Percentiles rank a stretch among this genome's conserved stretches.
These are phyloP conservation scores for Calycopis cecrops DNA, from an alignment of 1,140 invertebrate species.

Conservation along the genomic window DNA sequence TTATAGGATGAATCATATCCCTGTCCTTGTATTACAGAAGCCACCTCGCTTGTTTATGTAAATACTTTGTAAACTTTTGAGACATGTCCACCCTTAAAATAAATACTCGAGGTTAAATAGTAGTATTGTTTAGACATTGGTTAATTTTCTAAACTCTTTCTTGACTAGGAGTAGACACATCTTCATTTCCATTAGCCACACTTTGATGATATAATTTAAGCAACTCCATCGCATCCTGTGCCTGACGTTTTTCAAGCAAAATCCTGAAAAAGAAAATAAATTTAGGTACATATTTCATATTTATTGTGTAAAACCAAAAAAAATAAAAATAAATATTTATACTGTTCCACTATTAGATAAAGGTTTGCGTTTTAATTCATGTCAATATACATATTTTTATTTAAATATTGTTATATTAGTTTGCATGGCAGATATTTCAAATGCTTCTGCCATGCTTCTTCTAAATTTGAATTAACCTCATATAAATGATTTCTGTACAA, in stretches of 20 bases:
- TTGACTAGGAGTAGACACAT: slow-evolving; percentile 63
- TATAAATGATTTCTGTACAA: too few relatives aligned
- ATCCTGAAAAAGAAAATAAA: slow-evolving; percentile 61
- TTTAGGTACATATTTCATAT: background rate
- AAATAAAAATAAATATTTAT: too few relatives aligned
- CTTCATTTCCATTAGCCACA: slow-evolving; percentile 69
- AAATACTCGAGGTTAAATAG: slow-evolving; percentile 55
- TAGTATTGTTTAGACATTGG: slow-evolving; percentile 35
- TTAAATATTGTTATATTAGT: too few relatives aligned
- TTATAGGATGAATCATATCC: slow-evolving; percentile 5
- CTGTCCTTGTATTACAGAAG: background rate
- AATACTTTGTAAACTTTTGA: slow-evolving; percentile 68
- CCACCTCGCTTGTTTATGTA: background rate
- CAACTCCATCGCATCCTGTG: slow-evolving; percentile 88
- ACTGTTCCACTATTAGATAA: too few relatives aligned
- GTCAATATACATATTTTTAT: too few relatives aligned
- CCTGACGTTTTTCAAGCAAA: slow-evolving; percentile 86
- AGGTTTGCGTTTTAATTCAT: too few relatives aligned
- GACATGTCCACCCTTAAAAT: slow-evolving; percentile 60
- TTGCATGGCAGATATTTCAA: too few relatives aligned
- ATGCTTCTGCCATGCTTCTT: too few relatives aligned
- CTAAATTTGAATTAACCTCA: too few relatives aligned
- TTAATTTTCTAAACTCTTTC: slow-evolving; percentile 53
- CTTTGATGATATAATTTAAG: slow-evolving; percentile 77
- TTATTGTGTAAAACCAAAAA: too few relatives aligned